Base-by-base conservation (phyloP, 2,888 invertebrate genomes). In the Sesamia inferens region DNA sequence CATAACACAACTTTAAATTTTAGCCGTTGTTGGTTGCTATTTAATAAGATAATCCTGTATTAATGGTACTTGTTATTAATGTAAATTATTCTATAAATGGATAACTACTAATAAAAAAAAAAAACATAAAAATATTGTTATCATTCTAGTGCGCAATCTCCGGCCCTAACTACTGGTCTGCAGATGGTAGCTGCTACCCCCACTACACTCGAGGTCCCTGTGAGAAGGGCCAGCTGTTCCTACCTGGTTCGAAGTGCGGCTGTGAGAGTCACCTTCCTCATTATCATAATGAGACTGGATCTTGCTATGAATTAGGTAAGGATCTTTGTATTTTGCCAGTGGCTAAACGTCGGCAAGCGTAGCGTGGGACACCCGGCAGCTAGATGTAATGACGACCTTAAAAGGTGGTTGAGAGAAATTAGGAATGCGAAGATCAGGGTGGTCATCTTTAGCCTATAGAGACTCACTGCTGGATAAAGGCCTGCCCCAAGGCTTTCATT, bases 191-290 rank as follows among this genome's bases (percentile, higher is more conserved):
- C 2, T 98, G 98, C 89, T 98, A 98, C 90, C 97, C 98, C 83
- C 98, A 98, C 90, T 98, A 97, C 92, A 98, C 98, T 0, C 96
- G 97, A 82, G 98, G 98, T 0, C 98, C 98, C 0, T 98, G 98
- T 89, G 97, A 97, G 73, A 96, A 96, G 11, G 98, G 98, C 0
- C 97, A 98, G 90, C 93, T 98, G 71, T 98, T 98, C 93, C 93
- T 98, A 68, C 98, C 98, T 0, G 97, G 97, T 16, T 96, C 97
- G 3, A 96, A 93, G 39, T 98, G 98, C 87, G 98, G 98, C 68
- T 98, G 98, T 88, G 97, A 97, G 84, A 87, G 95, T 0, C 97
- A 97, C 81, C 91, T 98, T 83, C 98, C 98, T 1, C 98, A 98
- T 88, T 98, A 97, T 90, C 97, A 98, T 87, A 96, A 97, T 58